A percentile compares a stretch with the other conserved stretches of the same genome.
phyloP scores from a whole-genome alignment of 2,888 invertebrate species.

The Esperia sulphurella region DNA sequence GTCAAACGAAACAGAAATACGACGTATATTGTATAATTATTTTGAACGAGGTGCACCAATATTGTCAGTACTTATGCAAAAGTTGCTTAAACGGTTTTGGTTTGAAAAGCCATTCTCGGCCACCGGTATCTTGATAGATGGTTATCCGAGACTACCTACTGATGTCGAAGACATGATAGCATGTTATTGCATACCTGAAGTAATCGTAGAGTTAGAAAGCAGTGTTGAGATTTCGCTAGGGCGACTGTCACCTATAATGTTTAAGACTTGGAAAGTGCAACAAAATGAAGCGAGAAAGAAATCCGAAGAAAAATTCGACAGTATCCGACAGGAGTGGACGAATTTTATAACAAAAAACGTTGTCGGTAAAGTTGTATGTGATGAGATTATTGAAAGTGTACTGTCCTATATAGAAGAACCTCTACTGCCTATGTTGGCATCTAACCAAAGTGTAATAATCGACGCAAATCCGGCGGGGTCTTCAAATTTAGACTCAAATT shows the following conservation, averaged over 20 bases:
- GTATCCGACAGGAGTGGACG: constrained; percentile 43
- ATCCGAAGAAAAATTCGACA: constrained; percentile 34
- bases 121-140: constrained; percentile 80
- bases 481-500: constrained; percentile 47
- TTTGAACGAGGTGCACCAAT: constrained; percentile 68
- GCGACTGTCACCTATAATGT: constrained; percentile 46
- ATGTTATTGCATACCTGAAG: constrained; percentile 77
- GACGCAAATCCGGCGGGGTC: constrained; percentile 63
- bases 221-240: constrained; percentile 42
- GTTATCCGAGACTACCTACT: constrained; percentile 77
- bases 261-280: constrained; percentile 60
- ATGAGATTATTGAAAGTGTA: constrained; percentile 45
- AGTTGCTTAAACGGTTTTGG: constrained; percentile 71
- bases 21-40: constrained; percentile 65
- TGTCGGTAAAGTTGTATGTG: constrained; percentile 44
- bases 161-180: constrained; percentile 76
- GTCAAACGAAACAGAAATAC: constrained; percentile 54
- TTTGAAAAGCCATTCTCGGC: constrained; percentile 65
- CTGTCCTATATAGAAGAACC: constrained; percentile 21
- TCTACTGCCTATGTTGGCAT: constrained; percentile 9
- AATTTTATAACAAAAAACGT: constrained; percentile 44
- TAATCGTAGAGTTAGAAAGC: constrained; percentile 72
- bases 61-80: constrained; percentile 56
- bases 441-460: constrained; percentile 58
- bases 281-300: constrained; percentile 47